Evolutionary conservation across 2,888 invertebrate species (phyloP), one percentile per base, ranked within the genome.

Genomic region (Leuctra nigra): DNA sequence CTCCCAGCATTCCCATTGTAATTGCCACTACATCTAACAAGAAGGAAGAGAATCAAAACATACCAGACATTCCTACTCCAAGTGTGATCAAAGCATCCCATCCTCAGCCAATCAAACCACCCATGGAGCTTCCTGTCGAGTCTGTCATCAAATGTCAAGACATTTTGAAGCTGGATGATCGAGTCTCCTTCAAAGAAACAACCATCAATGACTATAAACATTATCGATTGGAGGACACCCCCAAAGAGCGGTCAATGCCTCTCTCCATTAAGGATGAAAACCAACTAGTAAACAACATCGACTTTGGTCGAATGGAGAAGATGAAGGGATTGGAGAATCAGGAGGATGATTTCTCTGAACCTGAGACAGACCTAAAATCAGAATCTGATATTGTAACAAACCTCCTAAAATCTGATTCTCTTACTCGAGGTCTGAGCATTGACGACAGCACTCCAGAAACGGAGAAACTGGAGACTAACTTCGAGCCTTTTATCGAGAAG

Each of bases 111-210:
- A 66, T 68, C 0, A 67, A 69, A 38, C 67, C 70, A 4, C 69
- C 71, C 0, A 69, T 70, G 1, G 70, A 69, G 56, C 67, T 70
- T 1, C 68, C 70, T 3, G 7, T 13, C 25, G 47, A 47, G 7
- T 20, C 50, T 1, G 50, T 50, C 22, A 50, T 50, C 29, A 50
- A 50, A 33, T 18, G 50, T 18, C 50, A 50, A 18, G 50, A 50
- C 11, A 35, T 4, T 4, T 13, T 18, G 18, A 29, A 29, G n/a
- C 18, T 35, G 33, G 50, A 50, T 3, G 50, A 50, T 13, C 14
- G 33, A 11, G 18, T 35, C 9, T 20, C 50, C 6, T 29, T 50
- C 33, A 20, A 16, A 2, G 50, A 50, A 18, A 35, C 33, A 7
- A 50, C 35, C n/a, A 35, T 33, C n/a, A 33, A 33, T 13, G 50